These are phyloP conservation scores for Xenops minutus DNA, from an alignment of 2,797 vertebrate species.

Conservation along the genomic window DNA sequence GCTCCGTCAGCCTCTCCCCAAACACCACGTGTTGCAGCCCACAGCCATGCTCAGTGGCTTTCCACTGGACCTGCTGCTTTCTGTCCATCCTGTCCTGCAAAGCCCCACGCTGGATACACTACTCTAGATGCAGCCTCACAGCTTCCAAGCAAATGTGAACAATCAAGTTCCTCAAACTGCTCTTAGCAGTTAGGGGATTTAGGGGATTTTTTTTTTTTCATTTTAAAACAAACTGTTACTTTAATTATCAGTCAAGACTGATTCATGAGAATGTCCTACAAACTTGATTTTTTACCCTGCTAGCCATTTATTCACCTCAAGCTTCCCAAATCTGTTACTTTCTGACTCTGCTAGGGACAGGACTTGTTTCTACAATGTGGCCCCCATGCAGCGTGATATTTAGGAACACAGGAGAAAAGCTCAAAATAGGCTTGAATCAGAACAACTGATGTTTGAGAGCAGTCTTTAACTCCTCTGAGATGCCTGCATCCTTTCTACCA, in stretches of 20 bases:
- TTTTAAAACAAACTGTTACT: slow-evolving; percentile 6
- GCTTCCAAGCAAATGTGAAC: neutral
- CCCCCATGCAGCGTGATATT: neutral
- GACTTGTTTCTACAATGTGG: neutral
- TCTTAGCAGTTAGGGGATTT: neutral
- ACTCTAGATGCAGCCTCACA: neutral
- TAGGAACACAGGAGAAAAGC: neutral
- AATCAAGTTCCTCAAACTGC: neutral
- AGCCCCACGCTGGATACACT: neutral
- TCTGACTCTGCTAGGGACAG: neutral
- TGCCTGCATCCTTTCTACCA: neutral
- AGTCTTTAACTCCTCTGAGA: neutral
- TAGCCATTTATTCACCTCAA: neutral
- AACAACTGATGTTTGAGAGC: neutral
- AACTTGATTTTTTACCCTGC: neutral
- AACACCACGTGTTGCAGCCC: fast-evolving
- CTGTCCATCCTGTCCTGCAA: neutral
- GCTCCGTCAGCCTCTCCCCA: neutral
- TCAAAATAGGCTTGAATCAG: neutral
- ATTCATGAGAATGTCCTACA: neutral
- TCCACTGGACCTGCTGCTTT: neutral
- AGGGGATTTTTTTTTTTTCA: too few relatives aligned
- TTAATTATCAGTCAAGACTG: neutral
- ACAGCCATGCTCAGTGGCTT: neutral
- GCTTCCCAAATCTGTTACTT: neutral